Evolutionary conservation across 1,140 invertebrate genomes (phyloP).

Genomic region (Helicoverpa zea): DNA sequence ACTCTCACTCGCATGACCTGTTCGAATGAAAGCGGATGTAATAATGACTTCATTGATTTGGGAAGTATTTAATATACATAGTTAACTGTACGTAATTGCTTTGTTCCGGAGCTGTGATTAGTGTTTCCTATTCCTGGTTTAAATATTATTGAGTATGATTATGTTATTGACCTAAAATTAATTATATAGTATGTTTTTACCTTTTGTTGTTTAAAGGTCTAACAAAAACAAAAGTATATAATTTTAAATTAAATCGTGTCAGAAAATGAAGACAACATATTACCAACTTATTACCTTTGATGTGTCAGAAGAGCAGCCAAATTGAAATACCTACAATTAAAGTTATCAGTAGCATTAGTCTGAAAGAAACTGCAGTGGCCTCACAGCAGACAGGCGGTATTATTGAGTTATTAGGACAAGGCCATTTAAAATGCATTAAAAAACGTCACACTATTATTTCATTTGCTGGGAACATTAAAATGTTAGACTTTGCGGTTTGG

Average conservation of each 20-base stretch:
- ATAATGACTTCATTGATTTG: conserved; percentile 11
- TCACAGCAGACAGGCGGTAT: neutral
- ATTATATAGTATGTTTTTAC: too few relatives aligned
- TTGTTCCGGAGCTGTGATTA: neutral
- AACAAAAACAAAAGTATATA: too few relatives aligned
- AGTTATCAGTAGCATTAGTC: neutral
- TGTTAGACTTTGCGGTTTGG: neutral
- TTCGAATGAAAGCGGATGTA: neutral
- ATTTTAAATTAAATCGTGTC: too few relatives aligned
- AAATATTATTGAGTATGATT: neutral
- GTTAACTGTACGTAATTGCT: neutral
- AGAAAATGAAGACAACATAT: too few relatives aligned
- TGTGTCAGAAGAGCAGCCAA: neutral
- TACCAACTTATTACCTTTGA: too few relatives aligned
- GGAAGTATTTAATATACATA: neutral
- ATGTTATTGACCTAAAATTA: too few relatives aligned
- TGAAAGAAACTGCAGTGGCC: neutral
- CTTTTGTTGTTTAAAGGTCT: too few relatives aligned
- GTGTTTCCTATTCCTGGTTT: neutral
- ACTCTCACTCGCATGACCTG: conserved; percentile 3
- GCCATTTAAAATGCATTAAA: neutral
- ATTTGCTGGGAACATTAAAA: neutral
- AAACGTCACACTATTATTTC: neutral
- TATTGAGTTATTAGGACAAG: neutral
- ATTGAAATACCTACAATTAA: neutral